phyloP scores from a whole-genome alignment of 2,888 invertebrate genomes.

The Chalcosyrphus nemorum region DNA sequence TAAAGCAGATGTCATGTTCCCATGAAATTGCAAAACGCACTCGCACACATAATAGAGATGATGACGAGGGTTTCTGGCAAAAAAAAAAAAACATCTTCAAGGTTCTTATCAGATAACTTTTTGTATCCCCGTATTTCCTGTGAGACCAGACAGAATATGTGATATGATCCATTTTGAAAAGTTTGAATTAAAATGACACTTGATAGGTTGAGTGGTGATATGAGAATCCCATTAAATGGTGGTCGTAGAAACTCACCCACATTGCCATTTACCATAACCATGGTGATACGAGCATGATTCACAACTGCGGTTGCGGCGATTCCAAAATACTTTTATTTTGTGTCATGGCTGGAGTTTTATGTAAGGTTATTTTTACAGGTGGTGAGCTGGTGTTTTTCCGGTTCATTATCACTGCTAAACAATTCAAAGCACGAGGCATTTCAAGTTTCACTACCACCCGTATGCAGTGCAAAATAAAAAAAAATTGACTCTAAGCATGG shows the following conservation, averaged over 20 bases:
- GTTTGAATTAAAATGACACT: constrained; percentile 32
- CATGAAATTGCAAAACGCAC: background rate
- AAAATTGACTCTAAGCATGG: background rate
- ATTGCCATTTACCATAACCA: constrained; percentile 21
- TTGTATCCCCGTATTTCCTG: background rate
- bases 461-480: background rate
- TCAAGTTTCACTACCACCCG: background rate
- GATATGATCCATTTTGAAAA: background rate
- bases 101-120: background rate
- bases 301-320: background rate
- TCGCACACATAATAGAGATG: background rate
- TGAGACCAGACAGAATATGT: background rate
- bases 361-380: background rate
- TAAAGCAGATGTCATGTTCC: constrained; percentile 15
- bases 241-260: background rate
- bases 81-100: background rate
- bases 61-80: constrained; percentile 7
- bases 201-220: constrained; percentile 21
- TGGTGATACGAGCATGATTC: constrained; percentile 14
- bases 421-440: background rate
- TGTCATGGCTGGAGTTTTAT: background rate
- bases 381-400: background rate
- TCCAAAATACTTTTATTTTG: background rate
- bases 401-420: background rate
- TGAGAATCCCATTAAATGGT: background rate